These are phyloP conservation scores for Trigoniulus corallinus DNA, from an alignment of 1,140 invertebrate species.

Conservation along the genomic window DNA sequence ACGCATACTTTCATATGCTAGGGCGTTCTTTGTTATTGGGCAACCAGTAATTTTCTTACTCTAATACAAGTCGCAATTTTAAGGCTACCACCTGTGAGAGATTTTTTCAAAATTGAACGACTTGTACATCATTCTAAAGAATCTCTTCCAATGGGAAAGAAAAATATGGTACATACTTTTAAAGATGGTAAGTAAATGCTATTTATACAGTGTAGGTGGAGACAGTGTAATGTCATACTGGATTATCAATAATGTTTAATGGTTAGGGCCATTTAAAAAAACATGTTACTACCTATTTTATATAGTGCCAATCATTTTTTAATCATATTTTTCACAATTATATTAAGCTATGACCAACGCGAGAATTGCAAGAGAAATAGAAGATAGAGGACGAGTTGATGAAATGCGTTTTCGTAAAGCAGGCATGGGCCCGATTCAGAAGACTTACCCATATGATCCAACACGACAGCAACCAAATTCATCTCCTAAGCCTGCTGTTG, in stretches of 20 bases:
- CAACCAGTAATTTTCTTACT: constrained; percentile 72
- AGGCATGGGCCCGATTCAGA: constrained; percentile 62
- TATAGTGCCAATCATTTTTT: too few relatives aligned
- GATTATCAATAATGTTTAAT: too few relatives aligned
- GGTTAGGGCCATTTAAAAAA: too few relatives aligned
- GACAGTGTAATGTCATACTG: not conserved
- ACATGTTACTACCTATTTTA: too few relatives aligned
- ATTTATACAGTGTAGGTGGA: not conserved
- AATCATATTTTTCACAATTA: too few relatives aligned
- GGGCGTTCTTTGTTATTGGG: constrained; percentile 85
- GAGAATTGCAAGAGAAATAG: constrained; percentile 56
- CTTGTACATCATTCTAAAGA: constrained; percentile 37
- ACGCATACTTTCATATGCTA: constrained; percentile 10
- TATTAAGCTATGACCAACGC: constrained; percentile 64
- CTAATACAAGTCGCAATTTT: constrained; percentile 62
- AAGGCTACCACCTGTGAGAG: constrained; percentile 50
- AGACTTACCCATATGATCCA: constrained; percentile 75
- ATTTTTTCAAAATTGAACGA: constrained; percentile 59
- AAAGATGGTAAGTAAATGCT: constrained; percentile 52
- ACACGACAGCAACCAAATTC: constrained; percentile 29
- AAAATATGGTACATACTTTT: constrained; percentile 57
- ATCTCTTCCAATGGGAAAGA: constrained; percentile 43
- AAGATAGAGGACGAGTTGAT: constrained; percentile 55
- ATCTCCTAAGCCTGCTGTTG: too few relatives aligned
- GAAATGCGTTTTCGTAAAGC: constrained; percentile 60